Conservation (phyloP, 1,140 invertebrate genomes). For the Parasteatoda tepidariorum region DNA sequence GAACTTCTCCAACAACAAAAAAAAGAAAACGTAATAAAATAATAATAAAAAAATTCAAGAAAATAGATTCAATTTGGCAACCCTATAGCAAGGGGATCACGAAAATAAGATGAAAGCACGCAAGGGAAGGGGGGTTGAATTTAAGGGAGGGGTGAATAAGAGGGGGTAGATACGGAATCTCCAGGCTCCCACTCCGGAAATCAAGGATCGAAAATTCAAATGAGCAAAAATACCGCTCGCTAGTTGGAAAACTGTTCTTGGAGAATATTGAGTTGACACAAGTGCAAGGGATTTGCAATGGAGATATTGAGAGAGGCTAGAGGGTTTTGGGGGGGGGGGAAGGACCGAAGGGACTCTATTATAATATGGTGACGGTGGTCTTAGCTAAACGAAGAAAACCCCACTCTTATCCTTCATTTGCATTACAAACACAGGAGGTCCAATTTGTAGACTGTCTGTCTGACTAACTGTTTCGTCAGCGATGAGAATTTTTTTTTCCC, state of each 20-base stretch:
- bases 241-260: constrained; percentile 54
- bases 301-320: constrained; percentile 30
- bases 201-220: constrained; percentile 60
- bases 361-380: constrained; percentile 54
- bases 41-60: constrained; percentile 27
- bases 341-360: constrained; percentile 35
- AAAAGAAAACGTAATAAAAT: background rate
- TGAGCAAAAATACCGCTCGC: constrained; percentile 57
- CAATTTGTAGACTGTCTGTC: constrained; percentile 57
- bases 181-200: constrained; percentile 36
- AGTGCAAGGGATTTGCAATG: constrained; percentile 58
- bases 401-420: constrained; percentile 47
- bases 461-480: constrained; percentile 46
- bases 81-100: constrained; percentile 51
- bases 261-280: constrained; percentile 60
- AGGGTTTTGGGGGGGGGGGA: background rate
- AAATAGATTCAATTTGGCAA: constrained; percentile 60
- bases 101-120: constrained; percentile 50
- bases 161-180: background rate
- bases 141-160: background rate
- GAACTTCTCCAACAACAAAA: background rate
- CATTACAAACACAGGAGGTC: constrained; percentile 54
- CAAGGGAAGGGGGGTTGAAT: background rate
- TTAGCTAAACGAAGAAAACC: constrained; percentile 34
- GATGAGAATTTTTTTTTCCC: background rate